phyloP scores from a whole-genome alignment of 2,113 vertebrate species.

The Eulacestoma nigropectus region DNA sequence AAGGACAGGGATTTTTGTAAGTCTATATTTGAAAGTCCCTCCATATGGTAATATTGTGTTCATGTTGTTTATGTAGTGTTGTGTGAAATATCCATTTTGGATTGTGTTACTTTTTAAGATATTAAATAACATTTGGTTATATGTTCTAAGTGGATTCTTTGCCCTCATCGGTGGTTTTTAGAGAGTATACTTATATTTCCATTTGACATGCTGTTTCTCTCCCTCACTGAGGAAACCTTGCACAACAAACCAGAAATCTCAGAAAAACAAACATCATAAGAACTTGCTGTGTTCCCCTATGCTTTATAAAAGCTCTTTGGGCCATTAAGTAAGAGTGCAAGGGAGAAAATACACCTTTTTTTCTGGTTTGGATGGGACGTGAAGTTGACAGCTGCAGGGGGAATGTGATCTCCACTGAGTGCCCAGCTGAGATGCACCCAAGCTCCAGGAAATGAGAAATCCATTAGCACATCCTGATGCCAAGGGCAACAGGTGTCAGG shows the following conservation, averaged over 20 bases:
- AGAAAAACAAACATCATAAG: background rate
- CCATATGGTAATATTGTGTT: slow-evolving; percentile 95
- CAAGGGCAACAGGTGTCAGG: background rate
- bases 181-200: background rate
- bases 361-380: rapidly evolving
- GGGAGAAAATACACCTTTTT: background rate
- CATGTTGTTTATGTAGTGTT: slow-evolving; percentile 95
- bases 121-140: slow-evolving; percentile 99
- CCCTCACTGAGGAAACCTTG: background rate
- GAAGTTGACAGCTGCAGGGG: background rate
- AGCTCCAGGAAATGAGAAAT: background rate
- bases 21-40: slow-evolving; percentile 98
- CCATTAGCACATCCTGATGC: background rate
- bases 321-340: background rate
- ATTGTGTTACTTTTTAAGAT: slow-evolving; percentile 99
- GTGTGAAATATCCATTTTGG: slow-evolving; percentile 94
- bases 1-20: slow-evolving; percentile 91
- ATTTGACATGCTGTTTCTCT: background rate
- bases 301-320: background rate
- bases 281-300: background rate
- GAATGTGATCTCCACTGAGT: background rate
- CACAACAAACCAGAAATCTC: background rate
- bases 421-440: background rate
- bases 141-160: slow-evolving; percentile 79
- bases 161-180: slow-evolving; percentile 29